Base-by-base conservation (phyloP, 1,140 invertebrate species). In the Drosophila albomicans region DNA sequence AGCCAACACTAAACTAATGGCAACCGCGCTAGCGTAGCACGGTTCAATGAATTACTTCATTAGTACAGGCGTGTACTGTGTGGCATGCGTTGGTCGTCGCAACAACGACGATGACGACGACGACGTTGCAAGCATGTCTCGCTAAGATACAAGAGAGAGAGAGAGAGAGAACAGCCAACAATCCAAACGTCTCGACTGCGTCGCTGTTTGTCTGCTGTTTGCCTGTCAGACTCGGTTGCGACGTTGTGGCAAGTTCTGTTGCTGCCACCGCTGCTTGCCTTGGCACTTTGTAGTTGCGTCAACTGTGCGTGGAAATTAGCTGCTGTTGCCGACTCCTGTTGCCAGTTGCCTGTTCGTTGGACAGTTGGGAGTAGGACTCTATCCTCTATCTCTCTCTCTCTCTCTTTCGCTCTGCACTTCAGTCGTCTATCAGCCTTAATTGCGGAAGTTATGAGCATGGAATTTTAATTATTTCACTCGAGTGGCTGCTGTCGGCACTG, bases 11-110 rank as follows among this genome's bases (percentile, higher is more conserved):
- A 75, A 81, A 90, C 78, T 89, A 89, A 89, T 88, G 85, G 81
- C 78, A 78, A 78, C 59, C 63, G 75, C 70, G 69, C 56, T 71
- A 77, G 66, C 67, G 81, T 90, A 73, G 81, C 86, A 90, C 87
- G 88, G 88, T 91, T 91, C 88, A 91, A 91, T 91, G 88, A 91
- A 91, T 91, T 91, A 87, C 88, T 91, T 91, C 88, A 91, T 91
- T 91, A 91, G 87, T 85, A 63, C 82, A 87, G 82, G 84, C 84
- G 82, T 87, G 77, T 80, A 68, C 73, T 68, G 69, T 81, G 85
- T 72, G 85, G 80, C 84, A 89, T 88, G 85, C 78, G 75, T 78
- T 78, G 59, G 28, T 49, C 69, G 65, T 52, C 77, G 75, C 54
- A 45, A 16, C 46, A 46, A 25, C 46, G 16, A 45, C 63, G 59